phyloP scores from a whole-genome alignment of 2,113 vertebrate genomes.

The Hoplias malabaricus region DNA sequence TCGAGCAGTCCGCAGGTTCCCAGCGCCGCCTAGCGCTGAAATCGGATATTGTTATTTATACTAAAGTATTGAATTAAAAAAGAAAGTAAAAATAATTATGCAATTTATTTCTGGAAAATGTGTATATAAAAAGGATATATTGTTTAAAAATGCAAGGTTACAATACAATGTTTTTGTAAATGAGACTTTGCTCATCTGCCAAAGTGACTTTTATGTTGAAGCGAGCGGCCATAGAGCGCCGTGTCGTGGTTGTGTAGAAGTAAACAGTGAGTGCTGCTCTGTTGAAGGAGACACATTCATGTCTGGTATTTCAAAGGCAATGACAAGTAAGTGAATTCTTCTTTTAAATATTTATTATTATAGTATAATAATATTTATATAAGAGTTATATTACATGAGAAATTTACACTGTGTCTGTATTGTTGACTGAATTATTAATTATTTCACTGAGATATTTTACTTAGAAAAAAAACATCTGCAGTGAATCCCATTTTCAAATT shows the following conservation, averaged over 20 bases:
- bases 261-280: neutral
- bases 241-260: neutral
- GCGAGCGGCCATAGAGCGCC: conserved; percentile 9
- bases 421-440: neutral
- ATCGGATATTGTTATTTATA: no score
- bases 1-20: neutral
- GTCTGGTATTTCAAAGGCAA: conserved; percentile 60
- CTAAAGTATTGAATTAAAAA: neutral
- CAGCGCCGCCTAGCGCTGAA: neutral
- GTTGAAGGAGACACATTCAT: conserved; percentile 40
- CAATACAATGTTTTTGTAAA: no score
- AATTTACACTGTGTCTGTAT: neutral
- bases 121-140: no score
- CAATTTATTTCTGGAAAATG: no score
- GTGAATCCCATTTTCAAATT: no score
- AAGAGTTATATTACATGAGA: neutral
- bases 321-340: conserved; percentile 69
- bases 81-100: no score
- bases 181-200: no score
- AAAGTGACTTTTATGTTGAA: conserved; percentile 60
- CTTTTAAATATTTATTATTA: neutral
- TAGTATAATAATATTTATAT: neutral
- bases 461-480: no score
- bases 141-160: no score
- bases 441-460: neutral